phyloP scores from a whole-genome alignment of 2,888 invertebrate genomes.

The Idaea aversata region DNA sequence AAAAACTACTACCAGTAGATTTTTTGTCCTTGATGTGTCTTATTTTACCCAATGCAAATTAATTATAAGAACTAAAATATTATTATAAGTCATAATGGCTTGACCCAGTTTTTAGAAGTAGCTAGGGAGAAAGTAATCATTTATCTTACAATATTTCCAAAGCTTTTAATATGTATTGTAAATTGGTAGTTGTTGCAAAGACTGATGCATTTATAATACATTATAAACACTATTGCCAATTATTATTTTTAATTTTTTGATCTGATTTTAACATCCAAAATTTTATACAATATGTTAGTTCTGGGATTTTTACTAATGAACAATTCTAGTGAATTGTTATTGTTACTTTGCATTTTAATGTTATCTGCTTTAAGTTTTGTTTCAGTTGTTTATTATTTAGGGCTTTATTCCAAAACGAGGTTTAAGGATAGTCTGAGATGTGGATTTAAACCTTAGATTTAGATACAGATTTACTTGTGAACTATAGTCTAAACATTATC shows the following conservation, averaged over 20 bases:
- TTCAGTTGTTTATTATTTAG: slow-evolving; percentile 3
- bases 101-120: slow-evolving; percentile 34
- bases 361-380: slow-evolving; percentile 5
- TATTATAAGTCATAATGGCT: slow-evolving; percentile 2
- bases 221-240: slow-evolving; percentile 20
- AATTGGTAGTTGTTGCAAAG: slow-evolving; percentile 43
- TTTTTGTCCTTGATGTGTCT: background rate
- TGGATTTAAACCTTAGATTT: too few relatives aligned
- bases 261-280: slow-evolving; percentile 9
- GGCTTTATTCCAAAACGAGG: too few relatives aligned
- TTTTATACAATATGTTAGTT: background rate
- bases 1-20: background rate
- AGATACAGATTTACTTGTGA: too few relatives aligned
- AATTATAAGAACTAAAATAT: slow-evolving; percentile 11
- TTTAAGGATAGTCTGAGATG: too few relatives aligned
- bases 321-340: slow-evolving; percentile 2
- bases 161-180: slow-evolving; percentile 21
- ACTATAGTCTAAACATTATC: too few relatives aligned
- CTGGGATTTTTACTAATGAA: background rate
- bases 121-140: slow-evolving; percentile 34
- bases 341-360: slow-evolving; percentile 6
- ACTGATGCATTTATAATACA: slow-evolving; percentile 67
- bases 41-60: slow-evolving; percentile 13
- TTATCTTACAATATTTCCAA: slow-evolving; percentile 23
- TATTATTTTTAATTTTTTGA: slow-evolving; percentile 6